Evolutionary conservation across 2,113 vertebrate species (phyloP).

Genomic region (Jaculus jaculus): DNA sequence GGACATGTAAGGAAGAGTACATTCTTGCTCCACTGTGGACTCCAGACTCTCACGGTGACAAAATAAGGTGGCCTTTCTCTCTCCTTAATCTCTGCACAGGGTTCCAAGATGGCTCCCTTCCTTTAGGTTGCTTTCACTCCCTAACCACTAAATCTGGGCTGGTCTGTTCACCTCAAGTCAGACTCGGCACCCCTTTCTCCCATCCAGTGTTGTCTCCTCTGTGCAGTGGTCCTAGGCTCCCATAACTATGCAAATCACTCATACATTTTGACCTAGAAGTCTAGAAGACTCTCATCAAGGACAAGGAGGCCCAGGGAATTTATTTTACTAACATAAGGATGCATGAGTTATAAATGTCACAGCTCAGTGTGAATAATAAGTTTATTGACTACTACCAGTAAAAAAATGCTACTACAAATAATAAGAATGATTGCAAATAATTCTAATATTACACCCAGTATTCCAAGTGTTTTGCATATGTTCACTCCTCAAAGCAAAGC

Average conservation of each 20-base stretch:
- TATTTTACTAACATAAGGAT: background rate
- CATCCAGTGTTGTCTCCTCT: background rate
- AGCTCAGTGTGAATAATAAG: background rate
- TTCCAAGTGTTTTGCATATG: background rate
- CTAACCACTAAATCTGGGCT: background rate
- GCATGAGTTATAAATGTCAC: background rate
- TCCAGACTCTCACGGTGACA: background rate
- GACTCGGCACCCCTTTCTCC: too few relatives aligned
- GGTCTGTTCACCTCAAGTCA: background rate
- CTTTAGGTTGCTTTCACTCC: background rate
- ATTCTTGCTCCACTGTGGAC: background rate
- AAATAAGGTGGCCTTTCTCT: background rate
- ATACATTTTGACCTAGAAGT: background rate
- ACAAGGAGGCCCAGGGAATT: background rate
- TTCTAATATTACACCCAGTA: background rate
- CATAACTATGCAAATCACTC: background rate
- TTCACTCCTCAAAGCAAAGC: background rate
- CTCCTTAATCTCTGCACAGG: background rate
- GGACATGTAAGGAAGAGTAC: background rate
- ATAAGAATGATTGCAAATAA: background rate
- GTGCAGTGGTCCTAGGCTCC: background rate
- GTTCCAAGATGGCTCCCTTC: slow-evolving; percentile 2
- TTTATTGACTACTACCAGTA: background rate
- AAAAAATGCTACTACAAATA: background rate
- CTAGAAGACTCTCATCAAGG: background rate